Base-by-base conservation (phyloP, 1,140 invertebrate genomes). In the Lethrus apterus region DNA sequence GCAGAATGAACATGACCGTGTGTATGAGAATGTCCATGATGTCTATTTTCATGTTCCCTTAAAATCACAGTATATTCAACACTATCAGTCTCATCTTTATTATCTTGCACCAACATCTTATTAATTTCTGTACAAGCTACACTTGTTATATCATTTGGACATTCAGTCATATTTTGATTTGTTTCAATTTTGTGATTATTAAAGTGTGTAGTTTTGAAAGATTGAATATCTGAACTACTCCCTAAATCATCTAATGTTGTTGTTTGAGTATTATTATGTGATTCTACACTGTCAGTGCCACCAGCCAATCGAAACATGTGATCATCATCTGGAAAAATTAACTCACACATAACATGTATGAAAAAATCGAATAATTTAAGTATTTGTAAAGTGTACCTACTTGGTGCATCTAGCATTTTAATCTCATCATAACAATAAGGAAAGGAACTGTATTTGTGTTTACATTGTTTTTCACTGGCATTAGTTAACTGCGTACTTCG, bases 11-110 rank as follows among this genome's bases (percentile, higher is more conserved):
- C 84, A 57, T 90, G 86, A 8, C 84, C 84, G 64, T 89, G 86
- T 1, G 83, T 78, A 67, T 92, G 88, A 11, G 85, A 85, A 58
- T 91, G 88, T 0, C 87, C 86, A 63, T 93, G 88, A 70, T 91
- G 87, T 23, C 79, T 78, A n/a, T 77, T 80, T 45, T 86, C 83
- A 56, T 89, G 84, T 54, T 88, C 85, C 35, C 84, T 42, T 13
- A 67, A 51, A 29, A 67, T 67, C 2, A 62, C 58, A 1, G 64
- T 63, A 14, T 60, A 62, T 36, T 55, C 54, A 2, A 48, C 24
- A 13, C 50, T 50, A 36, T 58, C 57, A 19, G 41, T 52, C 11
- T 55, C 51, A 18, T 51, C 50, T 36, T 43, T 36, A 35, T 24
- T 29, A 17, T 36, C 23, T 17, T 23, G n/a, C 3, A 11, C 49